phyloP scores from a whole-genome alignment of 2,888 invertebrate species.

The Exephanes ischioxanthus region DNA sequence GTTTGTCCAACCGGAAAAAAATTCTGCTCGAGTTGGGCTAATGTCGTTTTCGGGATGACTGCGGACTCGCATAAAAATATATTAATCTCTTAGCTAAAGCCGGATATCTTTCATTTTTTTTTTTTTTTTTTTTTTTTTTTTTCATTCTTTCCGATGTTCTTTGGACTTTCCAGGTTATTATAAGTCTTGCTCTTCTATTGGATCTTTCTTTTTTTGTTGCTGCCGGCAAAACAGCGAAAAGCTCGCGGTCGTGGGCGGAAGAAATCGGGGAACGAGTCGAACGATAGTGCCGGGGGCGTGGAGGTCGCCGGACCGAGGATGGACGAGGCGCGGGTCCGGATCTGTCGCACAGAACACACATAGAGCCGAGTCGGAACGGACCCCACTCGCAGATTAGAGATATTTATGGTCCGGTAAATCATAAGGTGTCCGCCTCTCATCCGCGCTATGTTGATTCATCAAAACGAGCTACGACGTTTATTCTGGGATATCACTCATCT shows the following conservation, averaged over 20 bases:
- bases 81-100: slow-evolving; percentile 31
- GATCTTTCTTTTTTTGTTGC: background rate
- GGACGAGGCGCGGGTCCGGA: slow-evolving; percentile 27
- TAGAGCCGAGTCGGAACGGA: slow-evolving; percentile 46
- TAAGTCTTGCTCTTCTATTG: slow-evolving; percentile 5
- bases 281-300: slow-evolving; percentile 28
- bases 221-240: background rate
- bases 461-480: slow-evolving; percentile 66
- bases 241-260: slow-evolving; percentile 4
- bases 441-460: slow-evolving; percentile 75
- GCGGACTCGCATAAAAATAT: slow-evolving; percentile 4
- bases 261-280: slow-evolving; percentile 40
- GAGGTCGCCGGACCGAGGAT: slow-evolving; percentile 33
- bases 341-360: slow-evolving; percentile 46
- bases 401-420: slow-evolving; percentile 82
- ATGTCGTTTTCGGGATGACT: slow-evolving; percentile 8
- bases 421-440: slow-evolving; percentile 75
- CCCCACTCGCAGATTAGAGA: slow-evolving; percentile 79
- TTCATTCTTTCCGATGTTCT: slow-evolving; percentile 12
- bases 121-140: background rate
- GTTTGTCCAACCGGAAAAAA: background rate
- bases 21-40: background rate
- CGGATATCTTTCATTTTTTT: slow-evolving; percentile 18
- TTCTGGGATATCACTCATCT: slow-evolving; percentile 32
- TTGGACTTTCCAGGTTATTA: slow-evolving; percentile 35